Percentiles rank a stretch among this genome's conserved stretches.
Conservation (phyloP, 2,797 vertebrate genomes). For the Rhabdomys pumilio region DNA sequence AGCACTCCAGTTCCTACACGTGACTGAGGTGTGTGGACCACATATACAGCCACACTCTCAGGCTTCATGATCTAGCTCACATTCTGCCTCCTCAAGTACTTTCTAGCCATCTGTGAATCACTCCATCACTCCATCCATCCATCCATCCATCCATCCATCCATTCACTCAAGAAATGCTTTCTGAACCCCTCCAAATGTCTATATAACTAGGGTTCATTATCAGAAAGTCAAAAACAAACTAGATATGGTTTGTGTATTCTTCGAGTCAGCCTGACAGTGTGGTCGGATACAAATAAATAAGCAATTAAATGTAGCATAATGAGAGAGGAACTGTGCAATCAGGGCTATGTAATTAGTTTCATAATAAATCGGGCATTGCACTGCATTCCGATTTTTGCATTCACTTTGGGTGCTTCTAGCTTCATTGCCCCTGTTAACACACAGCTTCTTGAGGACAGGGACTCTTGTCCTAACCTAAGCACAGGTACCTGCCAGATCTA, state of each 20-base stretch:
- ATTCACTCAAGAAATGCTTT: background rate
- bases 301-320: background rate
- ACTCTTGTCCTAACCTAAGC: rapidly evolving
- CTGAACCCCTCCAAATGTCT: background rate
- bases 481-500: too few species aligned
- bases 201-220: background rate
- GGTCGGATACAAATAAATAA: background rate
- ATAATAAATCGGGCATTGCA: background rate
- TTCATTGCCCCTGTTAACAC: background rate
- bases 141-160: background rate
- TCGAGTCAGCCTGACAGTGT: background rate
- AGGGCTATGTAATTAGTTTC: background rate
- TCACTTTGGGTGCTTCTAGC: background rate
- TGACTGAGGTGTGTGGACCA: background rate
- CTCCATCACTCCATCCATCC: background rate
- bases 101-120: background rate
- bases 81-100: background rate
- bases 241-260: background rate
- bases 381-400: background rate
- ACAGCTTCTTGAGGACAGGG: background rate
- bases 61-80: background rate
- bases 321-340: background rate
- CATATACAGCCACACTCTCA: too few species aligned
- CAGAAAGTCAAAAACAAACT: background rate
- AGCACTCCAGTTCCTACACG: background rate